Conservation (phyloP, 2,888 invertebrate genomes). For the Drosophila robusta region DNA sequence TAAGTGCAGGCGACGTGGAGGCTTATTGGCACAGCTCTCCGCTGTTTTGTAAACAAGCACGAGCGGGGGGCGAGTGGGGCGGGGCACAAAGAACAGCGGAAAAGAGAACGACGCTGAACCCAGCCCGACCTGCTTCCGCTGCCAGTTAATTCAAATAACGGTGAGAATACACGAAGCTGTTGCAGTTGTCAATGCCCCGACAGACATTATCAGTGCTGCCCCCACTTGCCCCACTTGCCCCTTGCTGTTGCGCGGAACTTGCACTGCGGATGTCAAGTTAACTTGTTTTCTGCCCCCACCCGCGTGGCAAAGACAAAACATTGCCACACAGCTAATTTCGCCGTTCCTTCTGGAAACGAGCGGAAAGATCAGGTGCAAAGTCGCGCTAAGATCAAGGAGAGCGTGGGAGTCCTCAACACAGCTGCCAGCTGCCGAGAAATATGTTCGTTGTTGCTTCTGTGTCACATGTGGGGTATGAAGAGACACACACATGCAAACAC, state of each 20-base stretch:
- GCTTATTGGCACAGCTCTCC: slow-evolving; percentile 72
- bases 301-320: slow-evolving; percentile 29
- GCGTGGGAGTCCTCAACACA: slow-evolving; percentile 9
- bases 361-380: slow-evolving; percentile 10
- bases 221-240: no score
- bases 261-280: slow-evolving; percentile 18
- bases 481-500: no score
- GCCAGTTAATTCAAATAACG: slow-evolving; percentile 62
- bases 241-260: background rate
- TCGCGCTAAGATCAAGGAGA: slow-evolving; percentile 22
- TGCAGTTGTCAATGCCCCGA: slow-evolving; percentile 53
- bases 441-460: no score
- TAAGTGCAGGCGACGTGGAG: slow-evolving; percentile 75
- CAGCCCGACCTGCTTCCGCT: slow-evolving; percentile 52
- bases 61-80: no score
- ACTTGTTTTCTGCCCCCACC: slow-evolving; percentile 3
- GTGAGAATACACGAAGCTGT: slow-evolving; percentile 47
- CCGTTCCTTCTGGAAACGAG: background rate
- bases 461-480: no score
- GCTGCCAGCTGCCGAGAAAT: no score
- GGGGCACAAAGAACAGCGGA: slow-evolving; percentile 4
- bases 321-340: slow-evolving; percentile 20
- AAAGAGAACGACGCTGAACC: slow-evolving; percentile 15
- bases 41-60: slow-evolving; percentile 71
- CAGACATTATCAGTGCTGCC: slow-evolving; percentile 50